Evolutionary conservation across 2,113 vertebrate genomes (phyloP), one percentile per base, ranked within the genome.

Genomic region (Apteryx mantelli): DNA sequence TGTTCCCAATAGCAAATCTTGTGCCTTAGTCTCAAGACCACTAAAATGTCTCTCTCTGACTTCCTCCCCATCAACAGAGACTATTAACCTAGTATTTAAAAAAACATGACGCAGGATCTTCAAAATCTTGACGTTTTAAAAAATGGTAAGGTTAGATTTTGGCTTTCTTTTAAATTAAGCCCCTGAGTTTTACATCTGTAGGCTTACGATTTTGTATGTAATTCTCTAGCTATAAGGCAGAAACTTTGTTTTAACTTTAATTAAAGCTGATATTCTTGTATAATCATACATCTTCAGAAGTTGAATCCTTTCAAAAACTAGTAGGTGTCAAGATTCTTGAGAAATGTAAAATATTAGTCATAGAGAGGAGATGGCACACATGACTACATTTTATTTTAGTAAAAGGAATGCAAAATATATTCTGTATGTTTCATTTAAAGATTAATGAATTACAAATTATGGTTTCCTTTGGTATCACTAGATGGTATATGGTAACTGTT

Each of bases 391-490:
- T 83, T 60, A 32, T 66, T 86, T 73, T 70, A 53, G 66, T 50
- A 46, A 55, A 92, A 86, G 63, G 63, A 82, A 92, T 85, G 26
- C 46, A 77, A 89, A 63, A 15, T 32, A 17, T 24, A 6, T 60
- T 6, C 32, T 60, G 10, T 60, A 60, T 34, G 56, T 34, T 85
- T 70, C 46, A 36, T 76, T 65, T 36, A 46, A 85, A 74, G 53
- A 77, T 24, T 24, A 65, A 48, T n/a, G 46, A 89, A 42, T 28
- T 55, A 66, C 53, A 36, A 80, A 82, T n/a, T 97, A 96, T 93
- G 97, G 36, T 97, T 94, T 95, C 87, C 50, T 77, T 79, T 92
- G 82, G 40, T 77, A 83, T 95, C 95, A 88, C 95, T 96, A 96
- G 91, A 71, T 97, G 96, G 95, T 95, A 88, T 92, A 42, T 83